phyloP scores from a whole-genome alignment of 1,140 invertebrate genomes.

The Tigriopus japonicus region DNA sequence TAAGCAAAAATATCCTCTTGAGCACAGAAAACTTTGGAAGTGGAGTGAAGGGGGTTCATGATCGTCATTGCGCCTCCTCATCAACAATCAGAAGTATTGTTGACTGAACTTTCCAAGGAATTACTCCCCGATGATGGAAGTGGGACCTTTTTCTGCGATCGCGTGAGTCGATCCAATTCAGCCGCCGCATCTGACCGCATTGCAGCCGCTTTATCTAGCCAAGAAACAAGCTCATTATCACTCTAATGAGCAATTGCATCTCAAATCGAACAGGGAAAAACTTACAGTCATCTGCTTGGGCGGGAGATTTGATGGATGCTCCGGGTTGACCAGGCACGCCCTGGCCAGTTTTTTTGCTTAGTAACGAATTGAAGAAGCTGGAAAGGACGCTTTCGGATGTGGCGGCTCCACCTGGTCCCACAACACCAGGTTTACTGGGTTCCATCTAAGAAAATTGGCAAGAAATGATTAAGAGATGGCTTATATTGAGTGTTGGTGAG shows the following conservation, averaged over 20 bases:
- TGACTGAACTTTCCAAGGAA: background rate
- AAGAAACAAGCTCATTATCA: background rate
- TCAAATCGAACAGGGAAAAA: no score
- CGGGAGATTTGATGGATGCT: background rate
- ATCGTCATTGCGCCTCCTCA: slow-evolving; percentile 15
- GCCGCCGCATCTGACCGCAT: slow-evolving; percentile 68
- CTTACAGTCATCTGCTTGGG: slow-evolving; percentile 7
- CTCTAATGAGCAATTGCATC: no score
- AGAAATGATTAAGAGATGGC: background rate
- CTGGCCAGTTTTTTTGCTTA: slow-evolving; percentile 70
- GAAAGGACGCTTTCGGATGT: slow-evolving; percentile 79
- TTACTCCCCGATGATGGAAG: background rate
- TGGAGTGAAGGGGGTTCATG: no score
- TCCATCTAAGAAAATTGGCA: slow-evolving; percentile 37
- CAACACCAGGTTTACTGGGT: slow-evolving; percentile 41
- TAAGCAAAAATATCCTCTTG: no score
- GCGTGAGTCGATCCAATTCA: slow-evolving; percentile 67
- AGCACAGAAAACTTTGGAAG: no score
- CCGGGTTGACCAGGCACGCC: slow-evolving; percentile 21
- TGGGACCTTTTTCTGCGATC: background rate
- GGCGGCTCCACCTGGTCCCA: slow-evolving; percentile 45
- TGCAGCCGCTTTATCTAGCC: slow-evolving; percentile 33
- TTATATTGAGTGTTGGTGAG: background rate
- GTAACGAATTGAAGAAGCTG: slow-evolving; percentile 92
- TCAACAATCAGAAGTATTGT: background rate